phyloP scores from a whole-genome alignment of 2,888 invertebrate genomes.

The Anthophora plumipes region DNA sequence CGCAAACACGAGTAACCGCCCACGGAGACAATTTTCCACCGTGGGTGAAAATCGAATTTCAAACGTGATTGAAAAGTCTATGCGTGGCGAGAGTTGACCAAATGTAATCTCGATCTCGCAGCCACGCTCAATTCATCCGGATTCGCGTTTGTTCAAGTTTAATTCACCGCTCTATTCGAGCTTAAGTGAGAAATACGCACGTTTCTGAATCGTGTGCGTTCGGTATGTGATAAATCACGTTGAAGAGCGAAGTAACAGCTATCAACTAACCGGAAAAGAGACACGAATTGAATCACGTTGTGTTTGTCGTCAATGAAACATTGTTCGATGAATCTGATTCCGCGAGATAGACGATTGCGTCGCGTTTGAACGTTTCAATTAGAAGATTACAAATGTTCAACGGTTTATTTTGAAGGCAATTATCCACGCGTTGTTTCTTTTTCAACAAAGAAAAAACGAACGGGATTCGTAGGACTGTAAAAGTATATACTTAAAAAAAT shows the following conservation, averaged over 20 bases:
- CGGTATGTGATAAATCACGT: neutral
- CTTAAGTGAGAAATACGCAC: neutral
- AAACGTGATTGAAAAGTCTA: slow-evolving; percentile 23
- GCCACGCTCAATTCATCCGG: neutral
- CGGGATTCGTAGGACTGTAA: slow-evolving; percentile 53
- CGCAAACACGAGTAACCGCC: no score
- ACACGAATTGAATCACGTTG: no score
- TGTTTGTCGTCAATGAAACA: neutral
- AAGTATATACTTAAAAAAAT: slow-evolving; percentile 66
- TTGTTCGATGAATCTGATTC: neutral
- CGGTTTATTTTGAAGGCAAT: slow-evolving; percentile 63
- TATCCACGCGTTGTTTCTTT: slow-evolving; percentile 57
- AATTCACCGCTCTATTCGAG: neutral
- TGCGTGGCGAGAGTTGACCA: neutral
- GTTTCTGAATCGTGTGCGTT: neutral
- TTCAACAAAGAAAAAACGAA: slow-evolving; percentile 38
- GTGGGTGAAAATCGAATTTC: slow-evolving; percentile 22
- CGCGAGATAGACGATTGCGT: neutral
- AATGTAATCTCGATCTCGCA: slow-evolving; percentile 5
- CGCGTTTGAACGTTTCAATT: neutral
- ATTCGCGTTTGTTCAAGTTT: slow-evolving; percentile 10
- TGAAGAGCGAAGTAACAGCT: neutral
- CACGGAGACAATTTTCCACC: no score
- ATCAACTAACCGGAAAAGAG: no score
- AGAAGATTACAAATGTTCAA: neutral